phyloP scores from a whole-genome alignment of 2,113 vertebrate species.

The Tautogolabrus adspersus region DNA sequence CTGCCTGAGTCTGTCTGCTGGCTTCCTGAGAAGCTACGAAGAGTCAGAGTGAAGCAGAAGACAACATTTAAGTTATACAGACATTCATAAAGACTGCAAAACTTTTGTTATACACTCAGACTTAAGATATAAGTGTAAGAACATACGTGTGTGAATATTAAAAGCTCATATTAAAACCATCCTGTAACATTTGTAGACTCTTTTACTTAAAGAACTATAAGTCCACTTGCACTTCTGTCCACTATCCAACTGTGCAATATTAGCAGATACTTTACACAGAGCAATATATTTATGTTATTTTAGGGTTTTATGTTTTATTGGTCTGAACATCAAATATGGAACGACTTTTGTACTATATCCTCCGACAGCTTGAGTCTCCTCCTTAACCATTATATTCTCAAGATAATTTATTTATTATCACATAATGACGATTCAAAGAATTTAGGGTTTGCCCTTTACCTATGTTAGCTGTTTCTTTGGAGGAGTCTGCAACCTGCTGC shows the following conservation, averaged over 20 bases:
- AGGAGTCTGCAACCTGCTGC: conserved; percentile 85
- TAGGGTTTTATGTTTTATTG: not conserved
- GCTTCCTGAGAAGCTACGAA: conserved; percentile 80
- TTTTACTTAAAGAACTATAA: not conserved
- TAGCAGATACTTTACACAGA: too few species aligned
- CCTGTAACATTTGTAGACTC: not conserved
- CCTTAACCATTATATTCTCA: not conserved
- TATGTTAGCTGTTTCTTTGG: conserved; percentile 80
- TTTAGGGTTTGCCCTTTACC: conserved; percentile 62
- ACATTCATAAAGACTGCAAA: too few species aligned
- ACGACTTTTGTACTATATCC: not conserved
- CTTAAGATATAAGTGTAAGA: not conserved
- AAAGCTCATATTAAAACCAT: not conserved
- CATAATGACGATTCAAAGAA: not conserved
- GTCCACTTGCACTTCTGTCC: too few species aligned
- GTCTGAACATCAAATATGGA: too few species aligned
- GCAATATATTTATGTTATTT: not conserved
- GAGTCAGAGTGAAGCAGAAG: conserved; percentile 32
- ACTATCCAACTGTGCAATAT: not conserved
- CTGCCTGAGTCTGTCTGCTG: conserved; percentile 78
- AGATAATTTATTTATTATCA: not conserved
- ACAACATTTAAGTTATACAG: not conserved
- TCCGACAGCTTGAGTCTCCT: not conserved
- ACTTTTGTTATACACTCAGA: not conserved
- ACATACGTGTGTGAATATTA: not conserved